Evolutionary conservation across 1,140 invertebrate genomes (phyloP).

Genomic region (Drosophila ambigua): DNA sequence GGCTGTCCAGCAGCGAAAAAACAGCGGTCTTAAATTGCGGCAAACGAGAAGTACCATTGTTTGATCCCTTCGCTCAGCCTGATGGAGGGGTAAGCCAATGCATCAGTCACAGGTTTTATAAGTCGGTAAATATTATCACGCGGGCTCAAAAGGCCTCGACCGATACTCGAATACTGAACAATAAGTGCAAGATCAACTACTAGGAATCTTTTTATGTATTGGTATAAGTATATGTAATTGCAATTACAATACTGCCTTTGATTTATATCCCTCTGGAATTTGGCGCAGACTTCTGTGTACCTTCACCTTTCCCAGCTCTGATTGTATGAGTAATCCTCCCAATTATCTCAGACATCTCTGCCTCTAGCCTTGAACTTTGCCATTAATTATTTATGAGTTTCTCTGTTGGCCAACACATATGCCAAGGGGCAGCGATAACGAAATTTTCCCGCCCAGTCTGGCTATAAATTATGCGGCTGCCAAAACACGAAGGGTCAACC

Average conservation of each 20-base stretch:
- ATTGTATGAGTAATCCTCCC: background rate
- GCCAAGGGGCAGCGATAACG: conserved; percentile 47
- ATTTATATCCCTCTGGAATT: background rate
- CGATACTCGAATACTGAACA: background rate
- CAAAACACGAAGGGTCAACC: conserved; percentile 56
- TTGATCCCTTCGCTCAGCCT: conserved; percentile 40
- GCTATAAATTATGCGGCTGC: conserved; percentile 52
- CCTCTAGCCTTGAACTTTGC: conserved; percentile 40
- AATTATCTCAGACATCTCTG: conserved; percentile 17
- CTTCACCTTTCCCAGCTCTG: background rate
- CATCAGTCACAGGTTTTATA: conserved; percentile 32
- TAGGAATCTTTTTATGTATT: background rate
- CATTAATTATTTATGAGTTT: conserved; percentile 60
- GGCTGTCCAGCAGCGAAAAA: conserved; percentile 64
- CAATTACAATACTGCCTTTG: background rate
- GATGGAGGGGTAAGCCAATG: conserved; percentile 17
- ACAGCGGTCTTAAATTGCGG: conserved; percentile 64
- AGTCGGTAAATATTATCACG: conserved; percentile 16
- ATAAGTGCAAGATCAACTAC: too few relatives aligned
- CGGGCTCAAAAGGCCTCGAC: too few relatives aligned
- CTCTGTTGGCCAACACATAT: conserved; percentile 32
- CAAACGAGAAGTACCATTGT: conserved; percentile 66
- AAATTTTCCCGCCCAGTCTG: conserved; percentile 4
- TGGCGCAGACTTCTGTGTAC: too few relatives aligned
- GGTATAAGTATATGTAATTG: background rate